These are phyloP conservation scores for Sander vitreus DNA, from an alignment of 2,113 vertebrate genomes.

Conservation along the genomic window DNA sequence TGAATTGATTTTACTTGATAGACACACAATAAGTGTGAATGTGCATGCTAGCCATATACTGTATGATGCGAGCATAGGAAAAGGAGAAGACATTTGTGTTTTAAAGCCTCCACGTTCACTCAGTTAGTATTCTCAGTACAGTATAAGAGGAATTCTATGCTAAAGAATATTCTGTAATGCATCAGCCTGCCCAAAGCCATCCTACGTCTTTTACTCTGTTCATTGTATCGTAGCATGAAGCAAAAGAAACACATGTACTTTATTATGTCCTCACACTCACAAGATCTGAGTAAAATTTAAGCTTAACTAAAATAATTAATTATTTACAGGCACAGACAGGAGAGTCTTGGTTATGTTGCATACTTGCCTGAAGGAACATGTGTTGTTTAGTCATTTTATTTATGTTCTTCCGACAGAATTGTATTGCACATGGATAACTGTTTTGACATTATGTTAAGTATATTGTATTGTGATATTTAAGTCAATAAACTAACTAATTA, in stretches of 20 bases:
- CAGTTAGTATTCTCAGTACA: not conserved
- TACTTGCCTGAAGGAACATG: slow-evolving; percentile 1
- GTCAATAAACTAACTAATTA: not conserved
- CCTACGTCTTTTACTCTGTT: slow-evolving; percentile 12
- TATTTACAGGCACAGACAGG: slow-evolving; percentile 23
- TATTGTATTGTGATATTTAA: not conserved
- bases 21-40: slow-evolving; percentile 33
- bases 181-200: slow-evolving; percentile 8
- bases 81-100: slow-evolving; percentile 23
- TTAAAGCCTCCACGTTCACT: slow-evolving; percentile 23
- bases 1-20: slow-evolving; percentile 45
- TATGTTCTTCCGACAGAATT: not conserved
- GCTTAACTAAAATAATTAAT: slow-evolving; percentile 13
- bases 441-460: not conserved
- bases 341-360: slow-evolving; percentile 11
- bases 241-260: not conserved
- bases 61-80: slow-evolving; percentile 8
- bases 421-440: not conserved
- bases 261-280: not conserved
- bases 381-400: not conserved
- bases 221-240: not conserved
- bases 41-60: not conserved
- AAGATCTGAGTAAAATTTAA: not conserved
- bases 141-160: not conserved
- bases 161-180: not conserved